Base-by-base conservation (phyloP, 1,140 invertebrate species). In the Dinoponera quadriceps region DNA sequence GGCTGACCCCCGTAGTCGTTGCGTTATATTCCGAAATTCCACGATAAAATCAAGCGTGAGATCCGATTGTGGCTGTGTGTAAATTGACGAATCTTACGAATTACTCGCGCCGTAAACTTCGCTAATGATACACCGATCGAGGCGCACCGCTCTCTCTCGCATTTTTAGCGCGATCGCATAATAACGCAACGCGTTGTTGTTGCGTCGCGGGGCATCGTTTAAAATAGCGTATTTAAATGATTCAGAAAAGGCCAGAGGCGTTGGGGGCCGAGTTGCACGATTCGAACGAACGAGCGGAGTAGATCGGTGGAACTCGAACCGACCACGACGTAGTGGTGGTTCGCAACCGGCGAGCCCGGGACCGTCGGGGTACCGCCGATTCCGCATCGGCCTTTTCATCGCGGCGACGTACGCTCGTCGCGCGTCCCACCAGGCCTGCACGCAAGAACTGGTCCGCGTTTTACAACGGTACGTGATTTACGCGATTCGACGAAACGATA, bases 401-500 rank as follows among this genome's bases (percentile, higher is more conserved):
- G 72, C 72, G 27, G 5, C 68, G 68, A 73, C 68, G 38, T 60
- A 62, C n/a, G 38, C 22, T 14, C 20, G 25, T 27, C 54, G 48
- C 77, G 25, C 63, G 49, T 72, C 69, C 22, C 57, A 25, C 5
- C 51, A 63, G 75, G 57, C 68, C 69, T 82, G 78, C 78, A 82
- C 78, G 78, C 78, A 82, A 82, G 60, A 85, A 85, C 71, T 75
- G 77, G 83, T 84, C 63, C 85, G 68, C 69, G 75, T 69, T 82
- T 82, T 82, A 82, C 78, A 82, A 82, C 78, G 78, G 78, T 60
- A 62, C 27, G 63, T 82, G 85, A 87, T 87, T 87, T 82, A 85
- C 83, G 82, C 57, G 83, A 84, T 89, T 83, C 81, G 13, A 54
- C 63, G 84, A 74, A 85, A 73, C 78, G 85, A 87, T 87, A 85